These are phyloP conservation scores for Cydia fagiglandana DNA, from an alignment of 1,140 invertebrate genomes.

Conservation along the genomic window DNA sequence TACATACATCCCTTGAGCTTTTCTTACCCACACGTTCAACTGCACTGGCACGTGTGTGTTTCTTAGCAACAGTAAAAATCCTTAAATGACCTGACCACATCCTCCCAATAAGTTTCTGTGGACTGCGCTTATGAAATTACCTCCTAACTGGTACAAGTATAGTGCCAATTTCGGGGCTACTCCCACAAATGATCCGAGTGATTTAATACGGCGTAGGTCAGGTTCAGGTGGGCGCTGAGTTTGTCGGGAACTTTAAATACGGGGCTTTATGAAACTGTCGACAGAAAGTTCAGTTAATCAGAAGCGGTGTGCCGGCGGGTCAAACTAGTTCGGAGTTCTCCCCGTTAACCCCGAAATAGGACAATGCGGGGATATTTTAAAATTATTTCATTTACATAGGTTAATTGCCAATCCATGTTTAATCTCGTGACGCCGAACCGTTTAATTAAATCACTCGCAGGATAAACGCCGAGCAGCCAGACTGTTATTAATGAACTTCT, in stretches of 20 bases:
- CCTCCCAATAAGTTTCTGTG: constrained; percentile 17
- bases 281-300: constrained; percentile 69
- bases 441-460: constrained; percentile 30
- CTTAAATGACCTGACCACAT: constrained; percentile 29
- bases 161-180: constrained; percentile 18
- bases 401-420: constrained; percentile 44
- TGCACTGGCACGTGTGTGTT: neutral
- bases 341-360: constrained; percentile 47
- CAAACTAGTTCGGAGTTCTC: constrained; percentile 60
- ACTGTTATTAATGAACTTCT: constrained; percentile 21
- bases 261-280: constrained; percentile 61
- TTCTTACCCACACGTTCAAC: too few relatives aligned
- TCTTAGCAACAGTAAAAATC: neutral
- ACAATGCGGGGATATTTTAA: constrained; percentile 51
- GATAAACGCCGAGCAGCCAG: constrained; percentile 23
- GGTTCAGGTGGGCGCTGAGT: constrained; percentile 35
- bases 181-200: constrained; percentile 25
- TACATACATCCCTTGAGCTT: too few relatives aligned
- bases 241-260: constrained; percentile 54
- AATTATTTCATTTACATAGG: constrained; percentile 59
- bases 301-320: constrained; percentile 53
- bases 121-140: constrained; percentile 22
- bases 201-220: constrained; percentile 26
- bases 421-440: constrained; percentile 29
- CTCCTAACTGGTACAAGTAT: constrained; percentile 13